Conservation (phyloP, 2,888 invertebrate species). For the Eupithecia vulgata region DNA sequence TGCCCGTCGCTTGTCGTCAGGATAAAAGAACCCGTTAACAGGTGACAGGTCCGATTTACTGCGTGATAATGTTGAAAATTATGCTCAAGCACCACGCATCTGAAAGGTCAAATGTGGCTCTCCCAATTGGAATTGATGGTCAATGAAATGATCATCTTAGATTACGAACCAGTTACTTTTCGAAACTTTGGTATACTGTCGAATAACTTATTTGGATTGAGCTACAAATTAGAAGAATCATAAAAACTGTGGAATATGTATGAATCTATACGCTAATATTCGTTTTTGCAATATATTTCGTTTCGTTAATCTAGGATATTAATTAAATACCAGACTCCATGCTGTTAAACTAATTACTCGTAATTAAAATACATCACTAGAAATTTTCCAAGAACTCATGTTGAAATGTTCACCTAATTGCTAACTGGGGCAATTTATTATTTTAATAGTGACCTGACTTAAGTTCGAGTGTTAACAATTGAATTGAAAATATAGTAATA, state of each 20-base stretch:
- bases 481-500: slow-evolving; percentile 67
- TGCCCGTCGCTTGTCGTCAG: slow-evolving; percentile 22
- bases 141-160: slow-evolving; percentile 9
- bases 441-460: slow-evolving; percentile 56
- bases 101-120: slow-evolving; percentile 27
- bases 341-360: slow-evolving; percentile 11
- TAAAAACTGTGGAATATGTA: background rate
- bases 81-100: slow-evolving; percentile 24
- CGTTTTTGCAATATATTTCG: slow-evolving; percentile 19
- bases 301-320: slow-evolving; percentile 11
- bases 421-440: slow-evolving; percentile 48
- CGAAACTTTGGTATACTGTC: background rate
- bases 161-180: slow-evolving; percentile 12
- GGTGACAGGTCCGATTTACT: slow-evolving; percentile 29
- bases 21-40: slow-evolving; percentile 33
- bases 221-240: background rate
- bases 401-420: slow-evolving; percentile 34
- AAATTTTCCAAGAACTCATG: slow-evolving; percentile 34
- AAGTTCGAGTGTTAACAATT: slow-evolving; percentile 60
- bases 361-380: slow-evolving; percentile 38
- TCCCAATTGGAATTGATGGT: slow-evolving; percentile 14
- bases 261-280: background rate
- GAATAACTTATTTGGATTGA: background rate
- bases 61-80: slow-evolving; percentile 31
- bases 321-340: slow-evolving; percentile 8